A percentile compares a stretch with the other conserved stretches of the same genome.
Conservation (phyloP, 2,113 vertebrate genomes). For the Austrofundulus limnaeus region DNA sequence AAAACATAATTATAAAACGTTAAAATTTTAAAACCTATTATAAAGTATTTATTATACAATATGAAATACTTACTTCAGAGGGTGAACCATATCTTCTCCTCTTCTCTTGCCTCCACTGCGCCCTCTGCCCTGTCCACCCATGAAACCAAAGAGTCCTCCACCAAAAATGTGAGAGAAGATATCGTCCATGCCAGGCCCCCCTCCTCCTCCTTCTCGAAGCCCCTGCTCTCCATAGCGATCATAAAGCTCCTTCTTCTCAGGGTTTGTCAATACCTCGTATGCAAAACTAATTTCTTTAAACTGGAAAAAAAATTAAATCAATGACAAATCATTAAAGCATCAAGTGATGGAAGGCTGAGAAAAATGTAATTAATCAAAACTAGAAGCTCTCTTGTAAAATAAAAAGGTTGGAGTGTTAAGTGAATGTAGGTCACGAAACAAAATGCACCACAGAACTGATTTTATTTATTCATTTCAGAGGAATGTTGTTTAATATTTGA, state of each 20-base stretch:
- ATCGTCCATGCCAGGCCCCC: slow-evolving; percentile 95
- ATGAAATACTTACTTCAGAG: slow-evolving; percentile 87
- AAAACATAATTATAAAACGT: slow-evolving; percentile 21
- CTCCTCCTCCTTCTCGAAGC: slow-evolving; percentile 93
- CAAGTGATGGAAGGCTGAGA: neutral
- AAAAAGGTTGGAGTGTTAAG: too few species aligned
- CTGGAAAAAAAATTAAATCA: slow-evolving; percentile 67
- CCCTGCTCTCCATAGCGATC: slow-evolving; percentile 98
- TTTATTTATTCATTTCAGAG: too few species aligned
- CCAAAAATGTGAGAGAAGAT: slow-evolving; percentile 99
- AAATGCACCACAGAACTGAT: too few species aligned
- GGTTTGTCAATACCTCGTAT: slow-evolving; percentile 96
- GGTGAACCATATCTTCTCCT: slow-evolving; percentile 98
- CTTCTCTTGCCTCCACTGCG: slow-evolving; percentile 93
- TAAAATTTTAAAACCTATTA: neutral
- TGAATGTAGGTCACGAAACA: too few species aligned
- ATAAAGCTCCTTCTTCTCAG: slow-evolving; percentile 95
- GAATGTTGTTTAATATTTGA: too few species aligned
- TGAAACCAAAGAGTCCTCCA: slow-evolving; percentile 96
- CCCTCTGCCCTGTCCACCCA: slow-evolving; percentile 92
- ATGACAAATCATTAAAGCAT: neutral
- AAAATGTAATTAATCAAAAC: neutral
- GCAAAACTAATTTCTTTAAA: slow-evolving; percentile 99
- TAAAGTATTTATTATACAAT: neutral
- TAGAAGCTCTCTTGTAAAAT: slow-evolving; percentile 2